Conservation (phyloP, 2,888 invertebrate genomes). For the Oxyscelio sp. region DNA sequence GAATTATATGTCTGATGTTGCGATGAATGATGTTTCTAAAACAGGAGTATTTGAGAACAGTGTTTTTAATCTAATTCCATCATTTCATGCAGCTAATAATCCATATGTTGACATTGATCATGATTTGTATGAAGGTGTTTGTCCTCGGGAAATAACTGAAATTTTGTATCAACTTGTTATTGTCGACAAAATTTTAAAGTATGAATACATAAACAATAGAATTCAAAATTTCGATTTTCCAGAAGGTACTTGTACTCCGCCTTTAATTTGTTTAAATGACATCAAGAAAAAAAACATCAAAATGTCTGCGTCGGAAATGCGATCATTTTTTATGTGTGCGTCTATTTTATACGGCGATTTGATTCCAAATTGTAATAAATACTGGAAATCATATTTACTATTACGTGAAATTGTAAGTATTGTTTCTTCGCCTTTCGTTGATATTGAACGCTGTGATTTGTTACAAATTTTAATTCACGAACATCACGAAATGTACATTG, state of each 20-base stretch:
- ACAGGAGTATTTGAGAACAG: constrained; percentile 35
- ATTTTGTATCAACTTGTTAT: constrained; percentile 50
- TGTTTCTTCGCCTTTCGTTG: constrained; percentile 4
- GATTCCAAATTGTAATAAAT: constrained; percentile 41
- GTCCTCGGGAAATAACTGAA: constrained; percentile 43
- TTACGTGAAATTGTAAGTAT: constrained; percentile 22
- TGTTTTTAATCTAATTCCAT: constrained; percentile 24
- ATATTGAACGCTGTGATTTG: constrained; percentile 24
- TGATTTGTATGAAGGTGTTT: constrained; percentile 70
- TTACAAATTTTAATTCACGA: constrained; percentile 24
- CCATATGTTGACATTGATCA: constrained; percentile 57
- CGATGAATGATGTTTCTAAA: constrained; percentile 13
- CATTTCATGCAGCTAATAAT: constrained; percentile 41
- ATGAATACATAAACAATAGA: constrained; percentile 31
- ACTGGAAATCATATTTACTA: constrained; percentile 45
- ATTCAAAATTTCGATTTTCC: constrained; percentile 50
- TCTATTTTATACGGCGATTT: constrained; percentile 49
- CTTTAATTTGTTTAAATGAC: constrained; percentile 41
- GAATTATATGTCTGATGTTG: constrained; percentile 13
- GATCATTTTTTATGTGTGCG: constrained; percentile 41
- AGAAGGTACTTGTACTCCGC: constrained; percentile 28
- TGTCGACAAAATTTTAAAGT: constrained; percentile 18
- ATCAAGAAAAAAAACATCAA: constrained; percentile 51
- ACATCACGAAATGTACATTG: constrained; percentile 29
- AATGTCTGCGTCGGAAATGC: constrained; percentile 71